Percentiles rank a stretch among this genome's conserved stretches.
phyloP scores from a whole-genome alignment of 2,113 vertebrate genomes.

The Anarhynchus alexandrinus region DNA sequence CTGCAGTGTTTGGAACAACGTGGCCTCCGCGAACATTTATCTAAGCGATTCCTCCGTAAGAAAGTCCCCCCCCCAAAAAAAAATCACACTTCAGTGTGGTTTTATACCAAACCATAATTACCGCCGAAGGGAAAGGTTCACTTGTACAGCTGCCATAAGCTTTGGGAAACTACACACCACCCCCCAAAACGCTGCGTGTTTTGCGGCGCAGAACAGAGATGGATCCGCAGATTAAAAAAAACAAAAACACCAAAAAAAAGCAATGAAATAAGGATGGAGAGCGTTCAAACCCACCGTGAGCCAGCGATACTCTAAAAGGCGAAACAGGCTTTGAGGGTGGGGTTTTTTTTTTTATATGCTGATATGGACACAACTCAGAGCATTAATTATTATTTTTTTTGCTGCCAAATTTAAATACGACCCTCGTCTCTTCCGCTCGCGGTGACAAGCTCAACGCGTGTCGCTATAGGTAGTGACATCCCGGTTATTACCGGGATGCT shows the following conservation, averaged over 20 bases:
- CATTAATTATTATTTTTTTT: neutral
- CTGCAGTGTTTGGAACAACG: neutral
- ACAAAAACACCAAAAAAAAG: fast-evolving
- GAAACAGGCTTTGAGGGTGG: neutral
- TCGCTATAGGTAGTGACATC: fast-evolving
- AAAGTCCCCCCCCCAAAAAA: neutral
- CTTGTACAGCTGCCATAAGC: neutral
- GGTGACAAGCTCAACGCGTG: neutral
- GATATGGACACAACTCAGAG: neutral
- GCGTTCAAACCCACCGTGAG: neutral
- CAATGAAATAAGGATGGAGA: neutral
- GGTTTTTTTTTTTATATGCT: neutral
- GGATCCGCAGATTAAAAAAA: fast-evolving
- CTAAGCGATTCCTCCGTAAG: neutral
- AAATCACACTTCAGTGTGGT: neutral
- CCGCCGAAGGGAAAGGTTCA: neutral
- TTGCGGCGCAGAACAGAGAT: fast-evolving
- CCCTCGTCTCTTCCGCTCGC: neutral
- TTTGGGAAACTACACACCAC: neutral
- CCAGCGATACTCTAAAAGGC: neutral
- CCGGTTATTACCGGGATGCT: neutral
- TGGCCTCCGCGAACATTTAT: neutral
- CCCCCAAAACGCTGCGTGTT: neutral
- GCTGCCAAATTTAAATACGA: neutral
- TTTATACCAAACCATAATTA: neutral